Base-by-base conservation (phyloP, 2,888 invertebrate species). In the Pocota personata region DNA sequence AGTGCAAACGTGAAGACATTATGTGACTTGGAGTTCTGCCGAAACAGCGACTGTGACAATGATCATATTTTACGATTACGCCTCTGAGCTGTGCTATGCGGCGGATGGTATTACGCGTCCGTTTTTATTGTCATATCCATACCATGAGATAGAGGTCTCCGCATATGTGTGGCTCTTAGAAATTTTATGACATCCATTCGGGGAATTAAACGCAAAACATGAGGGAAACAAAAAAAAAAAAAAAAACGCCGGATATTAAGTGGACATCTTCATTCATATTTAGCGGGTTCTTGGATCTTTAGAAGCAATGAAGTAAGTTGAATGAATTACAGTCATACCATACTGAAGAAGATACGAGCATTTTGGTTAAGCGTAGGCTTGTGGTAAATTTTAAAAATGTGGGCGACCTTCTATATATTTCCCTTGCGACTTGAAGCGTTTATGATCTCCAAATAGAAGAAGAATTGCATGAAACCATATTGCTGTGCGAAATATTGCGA, bases 1-100 rank as follows among this genome's bases (percentile, higher is more conserved):
- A 86, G 86, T 66, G 86, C 86, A 86, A 86, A 86, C 82, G 64
- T 82, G 72, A 67, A 86, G 82, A 76, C 86, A 82, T 86, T 86
- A 72, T 75, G 80, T 73, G 75, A 60, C 50, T 80, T 46, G 71
- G 30, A 72, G 82, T 86, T 82, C 86, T 40, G 55, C 82, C 77
- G 86, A 86, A 86, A 77, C 52, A 40, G 40, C 60, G 58, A 66
- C 66, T 77, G 82, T 86, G 82, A 86, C 86, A 86, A 77, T 77
- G 86, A 86, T 82, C 82, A 82, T 82, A 72, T 66, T 82, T 72
- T 77, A 77, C 24, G 86, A 86, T 80, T 86, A 67, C 58, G 66
- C 14, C 32, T 52, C 32, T 62, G 71, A 55, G 73, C 67, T 43
- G 10, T 52, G 52, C 48, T 46, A 71, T n/a, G 55, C 19, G 43